These are phyloP conservation scores for Drosophila mojavensis DNA, from an alignment of 1,140 invertebrate species.

Conservation along the genomic window DNA sequence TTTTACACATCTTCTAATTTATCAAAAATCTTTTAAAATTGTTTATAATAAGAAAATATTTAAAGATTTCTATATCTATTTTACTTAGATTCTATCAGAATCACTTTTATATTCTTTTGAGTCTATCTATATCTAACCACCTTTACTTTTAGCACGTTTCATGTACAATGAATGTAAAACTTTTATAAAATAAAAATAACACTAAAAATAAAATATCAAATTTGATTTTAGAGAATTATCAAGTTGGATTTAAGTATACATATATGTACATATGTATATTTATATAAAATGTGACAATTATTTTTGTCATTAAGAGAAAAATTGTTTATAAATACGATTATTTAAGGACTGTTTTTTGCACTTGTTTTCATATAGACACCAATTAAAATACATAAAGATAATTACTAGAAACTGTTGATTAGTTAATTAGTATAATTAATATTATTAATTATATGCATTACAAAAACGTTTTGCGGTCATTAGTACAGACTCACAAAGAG, in stretches of 20 bases:
- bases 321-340: slow-evolving; percentile 28
- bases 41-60: neutral
- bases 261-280: neutral
- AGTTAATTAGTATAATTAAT: slow-evolving; percentile 41
- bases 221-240: neutral
- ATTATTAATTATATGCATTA: slow-evolving; percentile 44
- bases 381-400: slow-evolving; percentile 48
- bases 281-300: slow-evolving; percentile 6
- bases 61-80: neutral
- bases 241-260: slow-evolving; percentile 6
- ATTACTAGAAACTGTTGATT: slow-evolving; percentile 39
- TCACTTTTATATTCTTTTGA: neutral
- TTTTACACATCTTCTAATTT: no score
- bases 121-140: neutral
- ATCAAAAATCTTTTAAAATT: no score
- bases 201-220: neutral
- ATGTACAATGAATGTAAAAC: slow-evolving; percentile 36
- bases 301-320: slow-evolving; percentile 13
- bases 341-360: slow-evolving; percentile 20
- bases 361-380: slow-evolving; percentile 33
- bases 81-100: neutral
- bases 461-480: slow-evolving; percentile 47
- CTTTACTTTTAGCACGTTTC: slow-evolving; percentile 4
- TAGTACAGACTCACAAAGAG: slow-evolving; percentile 55
- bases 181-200: neutral